phyloP scores from a whole-genome alignment of 1,140 invertebrate genomes.

The Drosophila mauritiana region DNA sequence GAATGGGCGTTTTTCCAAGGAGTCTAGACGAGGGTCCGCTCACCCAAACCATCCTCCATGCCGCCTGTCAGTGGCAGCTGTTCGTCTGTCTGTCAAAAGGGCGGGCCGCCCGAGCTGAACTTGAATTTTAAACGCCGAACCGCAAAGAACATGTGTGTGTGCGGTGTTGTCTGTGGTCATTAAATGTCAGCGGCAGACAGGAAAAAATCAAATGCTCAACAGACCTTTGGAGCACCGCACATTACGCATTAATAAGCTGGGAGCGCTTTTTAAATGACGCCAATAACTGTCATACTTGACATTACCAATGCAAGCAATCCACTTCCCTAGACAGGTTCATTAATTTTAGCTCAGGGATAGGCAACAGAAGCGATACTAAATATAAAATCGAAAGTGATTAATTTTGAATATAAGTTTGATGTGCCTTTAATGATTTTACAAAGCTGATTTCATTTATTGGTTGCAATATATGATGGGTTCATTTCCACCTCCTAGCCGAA shows the following conservation, averaged over 20 bases:
- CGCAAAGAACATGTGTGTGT: constrained; percentile 65
- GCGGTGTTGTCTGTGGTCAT: constrained; percentile 67
- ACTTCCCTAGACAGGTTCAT: background rate
- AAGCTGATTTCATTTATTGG: too few species aligned
- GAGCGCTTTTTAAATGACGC: constrained; percentile 26
- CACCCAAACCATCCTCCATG: constrained; percentile 3
- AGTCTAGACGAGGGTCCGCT: constrained; percentile 41
- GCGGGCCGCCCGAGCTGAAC: constrained; percentile 44
- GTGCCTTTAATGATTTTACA: too few species aligned
- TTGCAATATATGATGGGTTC: background rate
- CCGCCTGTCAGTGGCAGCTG: constrained; percentile 70
- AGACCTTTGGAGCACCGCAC: constrained; percentile 13
- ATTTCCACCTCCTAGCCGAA: background rate
- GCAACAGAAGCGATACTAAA: background rate
- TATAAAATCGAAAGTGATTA: too few species aligned
- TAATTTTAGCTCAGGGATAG: background rate
- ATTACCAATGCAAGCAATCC: constrained; percentile 7
- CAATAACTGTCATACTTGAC: constrained; percentile 66
- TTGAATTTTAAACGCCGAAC: constrained; percentile 75
- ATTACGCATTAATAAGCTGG: constrained; percentile 62
- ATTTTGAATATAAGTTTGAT: too few species aligned
- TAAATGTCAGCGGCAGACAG: constrained; percentile 71
- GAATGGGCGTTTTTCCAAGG: constrained; percentile 20
- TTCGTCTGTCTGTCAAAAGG: constrained; percentile 42
- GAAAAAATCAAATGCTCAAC: constrained; percentile 43